Percentiles rank a stretch among this genome's conserved stretches.
Conservation (phyloP, 2,113 vertebrate genomes). For the Melanerpes aurifrons region DNA sequence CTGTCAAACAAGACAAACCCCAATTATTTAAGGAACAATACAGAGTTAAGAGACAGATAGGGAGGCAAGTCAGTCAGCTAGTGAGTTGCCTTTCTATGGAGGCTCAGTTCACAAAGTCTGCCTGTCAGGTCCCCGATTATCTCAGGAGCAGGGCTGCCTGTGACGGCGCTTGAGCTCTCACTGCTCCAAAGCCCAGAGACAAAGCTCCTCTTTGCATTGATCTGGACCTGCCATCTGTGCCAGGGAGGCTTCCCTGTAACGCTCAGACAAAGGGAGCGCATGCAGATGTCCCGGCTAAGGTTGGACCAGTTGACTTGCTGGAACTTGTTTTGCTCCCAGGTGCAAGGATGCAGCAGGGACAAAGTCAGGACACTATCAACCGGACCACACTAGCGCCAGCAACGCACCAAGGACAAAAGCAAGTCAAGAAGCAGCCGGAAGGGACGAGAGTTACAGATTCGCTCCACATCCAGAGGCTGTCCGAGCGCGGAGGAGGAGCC, state of each 20-base stretch:
- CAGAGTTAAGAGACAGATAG: background rate
- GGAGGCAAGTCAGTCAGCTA: background rate
- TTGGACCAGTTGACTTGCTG: rapidly evolving
- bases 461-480: rapidly evolving
- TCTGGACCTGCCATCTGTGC: background rate
- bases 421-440: rapidly evolving
- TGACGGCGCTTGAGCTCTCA: background rate
- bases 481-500: background rate
- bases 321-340: rapidly evolving
- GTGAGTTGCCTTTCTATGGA: background rate
- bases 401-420: background rate
- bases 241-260: rapidly evolving
- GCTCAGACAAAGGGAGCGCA: background rate
- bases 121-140: rapidly evolving
- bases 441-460: background rate
- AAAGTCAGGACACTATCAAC: background rate
- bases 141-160: rapidly evolving
- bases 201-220: background rate
- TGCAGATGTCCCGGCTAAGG: rapidly evolving
- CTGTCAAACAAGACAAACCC: background rate
- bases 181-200: background rate
- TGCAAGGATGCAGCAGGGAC: background rate
- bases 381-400: rapidly evolving
- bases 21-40: rapidly evolving
- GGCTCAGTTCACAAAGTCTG: background rate